These are phyloP conservation scores for Catamblyrhynchus diadema DNA, from an alignment of 2,797 vertebrate species.

Conservation along the genomic window DNA sequence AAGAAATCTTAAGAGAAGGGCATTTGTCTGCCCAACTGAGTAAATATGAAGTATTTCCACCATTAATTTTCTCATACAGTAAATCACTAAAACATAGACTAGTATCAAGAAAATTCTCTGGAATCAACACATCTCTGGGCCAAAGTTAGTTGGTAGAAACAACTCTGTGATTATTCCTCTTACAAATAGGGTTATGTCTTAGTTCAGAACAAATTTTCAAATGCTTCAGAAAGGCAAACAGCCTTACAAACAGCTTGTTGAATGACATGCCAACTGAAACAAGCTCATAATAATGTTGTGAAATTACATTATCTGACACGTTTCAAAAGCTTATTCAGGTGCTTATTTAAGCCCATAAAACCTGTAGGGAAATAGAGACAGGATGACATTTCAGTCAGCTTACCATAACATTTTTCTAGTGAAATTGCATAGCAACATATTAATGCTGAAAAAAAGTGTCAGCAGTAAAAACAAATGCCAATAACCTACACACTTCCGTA, in stretches of 20 bases:
- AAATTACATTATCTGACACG: conserved; percentile 63
- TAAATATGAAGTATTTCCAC: conserved; percentile 34
- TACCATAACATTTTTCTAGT: conserved; percentile 66
- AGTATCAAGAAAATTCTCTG: not conserved
- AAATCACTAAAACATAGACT: conserved; percentile 6
- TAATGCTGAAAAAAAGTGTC: conserved; percentile 52
- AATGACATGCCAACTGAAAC: conserved; percentile 62
- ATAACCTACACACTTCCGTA: conserved; percentile 41
- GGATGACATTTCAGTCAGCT: conserved; percentile 67
- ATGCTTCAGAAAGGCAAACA: conserved; percentile 40
- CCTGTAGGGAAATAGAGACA: conserved; percentile 49
- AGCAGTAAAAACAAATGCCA: conserved; percentile 66
- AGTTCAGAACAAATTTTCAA: conserved; percentile 27
- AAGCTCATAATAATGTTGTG: conserved; percentile 30
- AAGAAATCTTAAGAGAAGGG: conserved; percentile 9
- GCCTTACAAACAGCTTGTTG: conserved; percentile 21
- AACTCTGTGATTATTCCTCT: conserved; percentile 4
- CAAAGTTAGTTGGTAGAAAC: conserved; percentile 36
- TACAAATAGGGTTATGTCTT: conserved; percentile 8
- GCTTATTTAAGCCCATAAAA: conserved; percentile 56
- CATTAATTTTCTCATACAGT: not conserved
- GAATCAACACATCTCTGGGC: not conserved
- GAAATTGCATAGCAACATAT: conserved; percentile 55
- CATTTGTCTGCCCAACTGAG: conserved; percentile 7
- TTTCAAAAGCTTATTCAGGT: conserved; percentile 72